phyloP scores from a whole-genome alignment of 2,113 vertebrate genomes.

The Cacatua alba region DNA sequence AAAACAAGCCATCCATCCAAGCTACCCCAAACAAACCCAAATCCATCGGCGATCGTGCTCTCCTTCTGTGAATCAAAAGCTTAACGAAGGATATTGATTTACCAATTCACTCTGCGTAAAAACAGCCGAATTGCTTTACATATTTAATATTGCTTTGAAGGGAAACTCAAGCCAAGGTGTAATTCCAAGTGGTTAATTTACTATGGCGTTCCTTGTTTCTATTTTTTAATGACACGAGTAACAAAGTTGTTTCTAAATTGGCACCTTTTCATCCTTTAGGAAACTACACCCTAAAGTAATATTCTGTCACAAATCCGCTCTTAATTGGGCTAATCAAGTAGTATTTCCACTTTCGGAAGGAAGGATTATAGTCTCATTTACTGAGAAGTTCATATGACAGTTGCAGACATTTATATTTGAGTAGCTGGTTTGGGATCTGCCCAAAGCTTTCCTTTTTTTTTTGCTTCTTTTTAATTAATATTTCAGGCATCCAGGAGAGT shows the following conservation, averaged over 20 bases:
- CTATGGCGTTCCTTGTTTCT: slow-evolving; percentile 31
- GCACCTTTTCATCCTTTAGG: slow-evolving; percentile 54
- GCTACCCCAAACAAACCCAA: neutral
- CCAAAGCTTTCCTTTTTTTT: slow-evolving; percentile 30
- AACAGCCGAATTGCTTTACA: slow-evolving; percentile 42
- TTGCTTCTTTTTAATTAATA: slow-evolving; percentile 37
- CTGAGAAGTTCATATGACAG: slow-evolving; percentile 16
- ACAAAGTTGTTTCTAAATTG: slow-evolving; percentile 59
- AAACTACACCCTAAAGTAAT: slow-evolving; percentile 60
- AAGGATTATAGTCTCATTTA: slow-evolving; percentile 63
- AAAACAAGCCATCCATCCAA: neutral
- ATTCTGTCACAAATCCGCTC: slow-evolving; percentile 50
- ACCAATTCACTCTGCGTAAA: slow-evolving; percentile 13
- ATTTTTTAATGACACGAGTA: slow-evolving; percentile 67
- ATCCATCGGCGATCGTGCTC: neutral
- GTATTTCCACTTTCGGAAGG: slow-evolving; percentile 57
- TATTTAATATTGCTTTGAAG: slow-evolving; percentile 52
- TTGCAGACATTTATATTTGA: slow-evolving; percentile 52
- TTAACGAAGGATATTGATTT: slow-evolving; percentile 46
- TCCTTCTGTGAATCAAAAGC: slow-evolving; percentile 3
- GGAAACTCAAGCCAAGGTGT: slow-evolving; percentile 18
- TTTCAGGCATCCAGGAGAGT: slow-evolving; percentile 22
- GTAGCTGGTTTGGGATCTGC: slow-evolving; percentile 57
- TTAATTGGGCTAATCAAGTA: slow-evolving; percentile 67
- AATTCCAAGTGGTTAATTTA: slow-evolving; percentile 55